A percentile compares a stretch with the other conserved stretches of the same genome.
phyloP scores from a whole-genome alignment of 1,140 invertebrate species.

The Drosophila saltans region DNA sequence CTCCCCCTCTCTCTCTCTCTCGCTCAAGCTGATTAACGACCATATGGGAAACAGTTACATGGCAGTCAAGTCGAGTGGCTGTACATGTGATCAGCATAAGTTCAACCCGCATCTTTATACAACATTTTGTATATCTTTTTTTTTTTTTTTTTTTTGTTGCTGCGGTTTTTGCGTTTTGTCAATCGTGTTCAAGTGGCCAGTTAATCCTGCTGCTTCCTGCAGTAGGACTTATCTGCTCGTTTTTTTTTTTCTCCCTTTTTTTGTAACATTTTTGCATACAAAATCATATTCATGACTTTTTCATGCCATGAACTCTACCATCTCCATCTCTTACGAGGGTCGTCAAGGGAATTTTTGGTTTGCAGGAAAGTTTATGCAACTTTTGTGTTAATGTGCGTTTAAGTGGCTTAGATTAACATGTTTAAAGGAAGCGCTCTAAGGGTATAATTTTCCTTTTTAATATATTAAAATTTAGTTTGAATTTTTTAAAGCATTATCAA shows the following conservation, averaged over 20 bases:
- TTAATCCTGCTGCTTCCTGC: constrained; percentile 70
- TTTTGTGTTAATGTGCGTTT: background rate
- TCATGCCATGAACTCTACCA: constrained; percentile 54
- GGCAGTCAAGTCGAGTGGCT: constrained; percentile 1
- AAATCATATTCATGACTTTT: constrained; percentile 61
- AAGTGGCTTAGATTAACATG: background rate
- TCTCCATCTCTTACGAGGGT: constrained; percentile 34
- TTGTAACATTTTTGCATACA: constrained; percentile 39
- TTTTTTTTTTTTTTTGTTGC: too few relatives aligned
- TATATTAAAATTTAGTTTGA: too few relatives aligned
- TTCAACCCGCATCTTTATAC: constrained; percentile 3
- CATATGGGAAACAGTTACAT: constrained; percentile 22
- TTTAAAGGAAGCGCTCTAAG: background rate
- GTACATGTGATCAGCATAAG: constrained; percentile 15
- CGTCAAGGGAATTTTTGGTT: background rate
- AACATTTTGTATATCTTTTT: background rate
- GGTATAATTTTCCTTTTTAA: too few relatives aligned
- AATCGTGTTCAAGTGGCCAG: constrained; percentile 77
- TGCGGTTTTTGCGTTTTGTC: background rate
- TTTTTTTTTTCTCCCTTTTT: background rate
- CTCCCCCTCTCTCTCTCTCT: background rate
- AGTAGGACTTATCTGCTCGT: background rate
- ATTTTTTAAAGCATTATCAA: too few relatives aligned
- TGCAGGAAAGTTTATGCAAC: background rate
- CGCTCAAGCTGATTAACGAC: constrained; percentile 22